These are phyloP conservation scores for Ginglymostoma cirratum DNA, from an alignment of 2,113 vertebrate genomes.

Conservation along the genomic window DNA sequence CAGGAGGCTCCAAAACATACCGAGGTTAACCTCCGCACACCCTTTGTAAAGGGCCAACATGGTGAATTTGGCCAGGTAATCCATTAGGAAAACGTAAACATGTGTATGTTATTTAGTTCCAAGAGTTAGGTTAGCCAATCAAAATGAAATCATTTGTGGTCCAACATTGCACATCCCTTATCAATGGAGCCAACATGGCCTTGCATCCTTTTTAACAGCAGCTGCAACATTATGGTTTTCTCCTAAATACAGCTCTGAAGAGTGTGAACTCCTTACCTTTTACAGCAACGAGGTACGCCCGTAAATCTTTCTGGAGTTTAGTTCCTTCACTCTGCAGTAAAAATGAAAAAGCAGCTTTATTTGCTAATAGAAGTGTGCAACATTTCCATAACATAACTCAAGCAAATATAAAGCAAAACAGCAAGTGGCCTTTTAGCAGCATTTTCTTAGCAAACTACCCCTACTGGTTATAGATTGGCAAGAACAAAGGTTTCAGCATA, in stretches of 20 bases:
- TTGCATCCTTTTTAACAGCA: not conserved
- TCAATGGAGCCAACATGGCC: too few relatives aligned
- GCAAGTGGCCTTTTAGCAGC: not conserved
- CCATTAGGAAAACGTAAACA: not conserved
- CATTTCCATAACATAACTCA: too few relatives aligned
- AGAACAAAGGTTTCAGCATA: not conserved
- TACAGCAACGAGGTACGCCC: constrained; percentile 82
- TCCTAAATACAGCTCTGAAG: not conserved
- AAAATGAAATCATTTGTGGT: not conserved
- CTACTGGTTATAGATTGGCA: not conserved
- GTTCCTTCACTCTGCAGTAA: constrained; percentile 71
- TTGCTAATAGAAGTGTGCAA: not conserved
- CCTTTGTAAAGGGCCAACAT: not conserved
- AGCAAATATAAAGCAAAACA: too few relatives aligned
- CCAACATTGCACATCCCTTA: not conserved
- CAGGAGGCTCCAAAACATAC: not conserved
- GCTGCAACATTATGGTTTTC: not conserved
- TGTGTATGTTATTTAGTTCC: not conserved
- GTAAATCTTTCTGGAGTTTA: constrained; percentile 88
- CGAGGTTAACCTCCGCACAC: not conserved
- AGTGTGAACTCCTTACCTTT: constrained; percentile 63
- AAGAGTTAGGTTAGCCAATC: not conserved
- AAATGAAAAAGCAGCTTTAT: constrained; percentile 36
- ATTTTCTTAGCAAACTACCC: not conserved
- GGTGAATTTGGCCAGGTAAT: not conserved